Percentiles rank a stretch among this genome's conserved stretches.
These are phyloP conservation scores for Drosophila maculinotata DNA, from an alignment of 2,888 invertebrate species.

Conservation along the genomic window DNA sequence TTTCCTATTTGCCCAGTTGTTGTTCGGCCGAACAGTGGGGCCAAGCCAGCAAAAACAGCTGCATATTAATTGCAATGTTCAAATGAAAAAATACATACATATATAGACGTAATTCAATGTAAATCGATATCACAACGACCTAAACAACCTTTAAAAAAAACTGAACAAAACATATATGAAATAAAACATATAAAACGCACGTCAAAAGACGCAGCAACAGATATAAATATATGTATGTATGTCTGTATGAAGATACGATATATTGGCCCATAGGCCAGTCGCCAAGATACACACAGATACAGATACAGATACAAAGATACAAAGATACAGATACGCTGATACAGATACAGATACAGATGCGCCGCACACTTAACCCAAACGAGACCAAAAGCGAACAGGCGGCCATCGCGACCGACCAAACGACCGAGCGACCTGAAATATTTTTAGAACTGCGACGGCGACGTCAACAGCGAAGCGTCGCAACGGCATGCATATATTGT, in stretches of 20 bases:
- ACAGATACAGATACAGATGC: slow-evolving; percentile 68
- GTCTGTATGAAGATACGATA: too few relatives aligned
- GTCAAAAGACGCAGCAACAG: slow-evolving; percentile 30
- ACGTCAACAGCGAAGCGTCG: slow-evolving; percentile 16
- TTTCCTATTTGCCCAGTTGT: slow-evolving; percentile 75
- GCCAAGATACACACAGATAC: slow-evolving; percentile 29
- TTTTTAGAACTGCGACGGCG: slow-evolving; percentile 75
- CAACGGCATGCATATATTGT: slow-evolving; percentile 73
- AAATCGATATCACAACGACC: slow-evolving; percentile 66
- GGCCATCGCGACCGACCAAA: slow-evolving; percentile 68
- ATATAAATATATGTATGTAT: slow-evolving; percentile 7
- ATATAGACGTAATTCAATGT: slow-evolving; percentile 41
- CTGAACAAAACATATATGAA: slow-evolving; percentile 14
- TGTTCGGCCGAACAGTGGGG: slow-evolving; percentile 59
- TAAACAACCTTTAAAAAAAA: slow-evolving; percentile 61
- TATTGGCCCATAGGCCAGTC: slow-evolving; percentile 38
- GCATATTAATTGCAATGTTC: slow-evolving; percentile 74
- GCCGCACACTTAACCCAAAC: slow-evolving; percentile 80
- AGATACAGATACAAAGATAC: slow-evolving; percentile 30
- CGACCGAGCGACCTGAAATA: slow-evolving; percentile 78
- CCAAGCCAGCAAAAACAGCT: slow-evolving; percentile 57
- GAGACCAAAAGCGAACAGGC: slow-evolving; percentile 77
- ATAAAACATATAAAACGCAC: slow-evolving; percentile 16
- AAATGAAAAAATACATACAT: slow-evolving; percentile 49
- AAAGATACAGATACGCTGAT: slow-evolving; percentile 37